phyloP scores from a whole-genome alignment of 1,140 invertebrate genomes.

The Neocloeon triangulifer region DNA sequence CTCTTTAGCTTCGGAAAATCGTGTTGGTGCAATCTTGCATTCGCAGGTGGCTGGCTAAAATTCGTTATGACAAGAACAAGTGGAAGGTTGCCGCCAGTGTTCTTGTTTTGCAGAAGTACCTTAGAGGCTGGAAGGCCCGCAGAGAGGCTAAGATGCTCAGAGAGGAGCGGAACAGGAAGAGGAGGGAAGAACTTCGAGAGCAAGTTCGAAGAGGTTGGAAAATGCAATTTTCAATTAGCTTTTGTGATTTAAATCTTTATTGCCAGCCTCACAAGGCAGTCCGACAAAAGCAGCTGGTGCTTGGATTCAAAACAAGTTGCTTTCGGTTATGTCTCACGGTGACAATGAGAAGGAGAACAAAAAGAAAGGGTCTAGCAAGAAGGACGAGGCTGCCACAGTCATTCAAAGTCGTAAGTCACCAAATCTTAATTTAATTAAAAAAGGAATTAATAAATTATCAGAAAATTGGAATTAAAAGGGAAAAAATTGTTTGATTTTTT shows the following conservation, averaged over 20 bases:
- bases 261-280: background rate
- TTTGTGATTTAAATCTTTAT: background rate
- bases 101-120: conserved; percentile 39
- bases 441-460: too few species aligned
- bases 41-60: conserved; percentile 43
- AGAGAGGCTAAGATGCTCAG: conserved; percentile 20
- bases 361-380: conserved; percentile 23
- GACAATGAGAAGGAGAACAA: conserved; percentile 7
- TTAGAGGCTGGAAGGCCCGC: conserved; percentile 35
- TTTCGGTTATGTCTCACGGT: background rate
- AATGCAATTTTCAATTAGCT: conserved; percentile 1
- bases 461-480: too few species aligned
- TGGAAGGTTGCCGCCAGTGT: conserved; percentile 36
- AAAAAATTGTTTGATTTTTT: conserved; percentile 3
- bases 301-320: conserved; percentile 9
- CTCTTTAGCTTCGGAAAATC: conserved; percentile 33
- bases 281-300: conserved; percentile 2
- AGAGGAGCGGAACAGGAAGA: conserved; percentile 14
- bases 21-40: conserved; percentile 44
- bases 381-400: conserved; percentile 31
- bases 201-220: background rate
- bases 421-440: conserved; percentile 5
- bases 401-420: conserved; percentile 39
- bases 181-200: conserved; percentile 11
- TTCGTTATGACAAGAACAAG: conserved; percentile 15